phyloP scores from a whole-genome alignment of 2,113 vertebrate genomes.

The Astur gentilis region DNA sequence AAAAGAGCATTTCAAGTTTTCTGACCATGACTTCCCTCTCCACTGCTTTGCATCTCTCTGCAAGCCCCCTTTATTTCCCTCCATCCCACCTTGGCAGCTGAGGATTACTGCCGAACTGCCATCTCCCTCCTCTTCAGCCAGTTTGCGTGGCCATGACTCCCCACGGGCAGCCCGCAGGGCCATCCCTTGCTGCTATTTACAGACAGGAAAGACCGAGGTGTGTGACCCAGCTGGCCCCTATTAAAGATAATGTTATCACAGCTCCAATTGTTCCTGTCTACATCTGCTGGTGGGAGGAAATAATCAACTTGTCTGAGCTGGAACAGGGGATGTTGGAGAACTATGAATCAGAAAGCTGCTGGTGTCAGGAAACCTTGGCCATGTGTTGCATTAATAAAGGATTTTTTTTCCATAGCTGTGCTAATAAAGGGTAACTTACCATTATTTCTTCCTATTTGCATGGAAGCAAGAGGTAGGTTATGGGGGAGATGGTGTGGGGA shows the following conservation, averaged over 20 bases:
- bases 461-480: not conserved
- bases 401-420: not conserved
- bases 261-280: conserved; percentile 4
- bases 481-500: not conserved
- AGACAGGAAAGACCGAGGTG: not conserved
- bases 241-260: conserved; percentile 17
- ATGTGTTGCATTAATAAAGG: not conserved
- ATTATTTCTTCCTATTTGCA: not conserved
- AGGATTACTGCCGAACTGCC: not conserved
- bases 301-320: not conserved
- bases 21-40: not conserved
- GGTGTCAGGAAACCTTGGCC: not conserved
- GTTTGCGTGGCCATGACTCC: accelerated
- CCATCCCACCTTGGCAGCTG: not conserved
- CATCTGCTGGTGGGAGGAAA: conserved; percentile 27
- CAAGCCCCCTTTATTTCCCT: not conserved
- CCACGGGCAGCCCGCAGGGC: accelerated
- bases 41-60: not conserved
- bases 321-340: not conserved
- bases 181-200: not conserved
- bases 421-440: not conserved
- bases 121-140: not conserved
- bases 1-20: not conserved
- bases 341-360: not conserved
- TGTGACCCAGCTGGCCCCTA: not conserved